Base-by-base conservation (phyloP, 2,113 vertebrate species). In the Nymphicus hollandicus region DNA sequence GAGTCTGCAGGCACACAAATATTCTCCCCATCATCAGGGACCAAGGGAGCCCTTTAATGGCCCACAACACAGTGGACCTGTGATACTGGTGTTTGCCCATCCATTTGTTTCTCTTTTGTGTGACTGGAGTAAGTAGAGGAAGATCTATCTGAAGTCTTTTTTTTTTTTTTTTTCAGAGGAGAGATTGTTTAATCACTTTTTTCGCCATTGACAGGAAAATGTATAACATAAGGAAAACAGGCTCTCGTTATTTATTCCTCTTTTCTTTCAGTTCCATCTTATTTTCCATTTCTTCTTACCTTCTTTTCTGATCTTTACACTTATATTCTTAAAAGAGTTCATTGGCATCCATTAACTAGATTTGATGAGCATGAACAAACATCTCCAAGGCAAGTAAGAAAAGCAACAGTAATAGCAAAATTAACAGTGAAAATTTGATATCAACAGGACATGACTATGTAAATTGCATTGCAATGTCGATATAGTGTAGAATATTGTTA, bases 291-390 rank as follows among this genome's bases (percentile, higher is more conserved):
- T 88, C 22, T 79, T 81, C 37, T 78, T 83, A 25, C 60, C 20
- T 84, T 81, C 33, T 78, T 92, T 50, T 92, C 76, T 3, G 1
- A 5, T 72, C 33, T 83, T 92, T 72, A 41, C n/a, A 22, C 33
- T 91, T 94, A 53, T 89, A 8, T 69, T 95, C 39, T 71, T 90
- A 80, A 52, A 93, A 70, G 72, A 84, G 37, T 39, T 93, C 76
- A 64, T 95, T 95, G 93, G 20, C 47, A 64, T 93, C 72, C 60
- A 80, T 79, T 94, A 68, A 72, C 55, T 65, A 46, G 77, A 53
- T 90, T 64, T 88, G 69, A 88, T 0, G 8, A 81, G 88, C 69
- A 69, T 65, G 64, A 84, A 19, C 82, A 92, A 95, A 83, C 65
- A 68, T 96, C 65, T 94, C 31, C 15, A 87, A 92, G 81, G 70